Percentiles rank a stretch among this genome's conserved stretches.
These are phyloP conservation scores for Acanthoscelides obtectus DNA, from an alignment of 2,888 invertebrate species.

Conservation along the genomic window DNA sequence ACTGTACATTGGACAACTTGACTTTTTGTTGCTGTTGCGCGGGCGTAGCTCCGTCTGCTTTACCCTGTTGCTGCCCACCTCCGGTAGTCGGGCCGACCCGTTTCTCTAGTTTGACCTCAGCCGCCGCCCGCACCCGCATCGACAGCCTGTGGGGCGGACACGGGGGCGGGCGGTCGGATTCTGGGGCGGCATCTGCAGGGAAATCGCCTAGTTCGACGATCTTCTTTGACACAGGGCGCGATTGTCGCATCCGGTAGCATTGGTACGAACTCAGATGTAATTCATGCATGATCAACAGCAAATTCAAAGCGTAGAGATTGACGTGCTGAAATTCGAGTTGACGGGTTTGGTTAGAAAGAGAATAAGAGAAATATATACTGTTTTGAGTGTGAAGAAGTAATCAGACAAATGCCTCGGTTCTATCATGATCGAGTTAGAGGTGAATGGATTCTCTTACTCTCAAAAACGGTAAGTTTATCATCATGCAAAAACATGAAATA, in stretches of 20 bases:
- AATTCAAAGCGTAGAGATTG: conserved; percentile 60
- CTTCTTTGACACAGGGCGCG: conserved; percentile 61
- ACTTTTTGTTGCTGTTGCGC: conserved; percentile 33
- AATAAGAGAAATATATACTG: neutral
- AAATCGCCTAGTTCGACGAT: conserved; percentile 58
- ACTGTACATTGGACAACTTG: conserved; percentile 47
- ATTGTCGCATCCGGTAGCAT: conserved; percentile 76
- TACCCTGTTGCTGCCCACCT: conserved; percentile 11
- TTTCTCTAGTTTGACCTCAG: conserved; percentile 23
- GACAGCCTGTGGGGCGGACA: conserved; percentile 54
- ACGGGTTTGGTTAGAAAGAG: neutral
- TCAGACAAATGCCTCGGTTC: conserved; percentile 37
- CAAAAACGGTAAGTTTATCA: too few species aligned
- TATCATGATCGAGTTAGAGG: conserved; percentile 24
- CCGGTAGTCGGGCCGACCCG: conserved; percentile 10
- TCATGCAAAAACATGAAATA: too few species aligned
- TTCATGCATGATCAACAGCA: conserved; percentile 63
- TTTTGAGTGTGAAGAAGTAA: neutral
- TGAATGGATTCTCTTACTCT: conserved; percentile 36
- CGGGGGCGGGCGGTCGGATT: conserved; percentile 55
- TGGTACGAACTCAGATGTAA: conserved; percentile 71
- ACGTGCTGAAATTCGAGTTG: conserved; percentile 52
- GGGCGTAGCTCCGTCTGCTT: conserved; percentile 14
- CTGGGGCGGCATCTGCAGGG: conserved; percentile 27
- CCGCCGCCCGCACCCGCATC: conserved; percentile 31